Evolutionary conservation across 1,140 invertebrate genomes (phyloP).

Genomic region (Caenorhabditis briggsae): DNA sequence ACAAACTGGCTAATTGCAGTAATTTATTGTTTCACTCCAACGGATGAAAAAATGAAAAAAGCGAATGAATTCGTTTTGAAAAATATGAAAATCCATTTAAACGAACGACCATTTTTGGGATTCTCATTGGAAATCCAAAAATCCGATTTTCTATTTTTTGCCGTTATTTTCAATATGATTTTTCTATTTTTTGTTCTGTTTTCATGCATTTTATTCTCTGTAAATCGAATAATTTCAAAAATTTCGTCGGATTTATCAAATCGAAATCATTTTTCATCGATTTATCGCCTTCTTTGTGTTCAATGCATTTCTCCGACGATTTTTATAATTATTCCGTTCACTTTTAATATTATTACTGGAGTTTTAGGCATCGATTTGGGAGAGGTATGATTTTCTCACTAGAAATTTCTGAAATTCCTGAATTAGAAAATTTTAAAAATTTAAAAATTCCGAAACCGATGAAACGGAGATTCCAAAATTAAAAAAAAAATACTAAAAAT

Average conservation of each 20-base stretch:
- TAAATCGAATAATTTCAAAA: constrained; percentile 15
- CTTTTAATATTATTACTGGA: constrained; percentile 20
- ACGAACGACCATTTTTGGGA: background rate
- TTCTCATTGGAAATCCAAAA: constrained; percentile 24
- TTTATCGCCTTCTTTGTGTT: background rate
- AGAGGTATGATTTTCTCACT: background rate
- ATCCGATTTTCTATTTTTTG: background rate
- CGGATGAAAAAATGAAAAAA: background rate
- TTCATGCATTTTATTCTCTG: background rate
- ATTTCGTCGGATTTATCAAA: constrained; percentile 12
- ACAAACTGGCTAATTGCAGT: background rate
- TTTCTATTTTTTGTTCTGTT: background rate
- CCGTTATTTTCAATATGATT: background rate
- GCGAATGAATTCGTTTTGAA: background rate
- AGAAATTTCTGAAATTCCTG: background rate
- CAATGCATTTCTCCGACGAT: constrained; percentile 9
- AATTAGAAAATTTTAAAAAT: background rate
- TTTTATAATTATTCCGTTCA: constrained; percentile 2
- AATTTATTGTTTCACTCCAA: background rate
- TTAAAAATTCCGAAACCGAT: background rate
- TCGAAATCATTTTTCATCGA: constrained; percentile 20
- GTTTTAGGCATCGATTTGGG: constrained; percentile 14
- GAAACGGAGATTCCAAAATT: no score
- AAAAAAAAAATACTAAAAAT: no score
- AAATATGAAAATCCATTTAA: constrained; percentile 5